Base-by-base conservation (phyloP, 2,888 invertebrate species). In the Eristalinus sepulchralis region DNA sequence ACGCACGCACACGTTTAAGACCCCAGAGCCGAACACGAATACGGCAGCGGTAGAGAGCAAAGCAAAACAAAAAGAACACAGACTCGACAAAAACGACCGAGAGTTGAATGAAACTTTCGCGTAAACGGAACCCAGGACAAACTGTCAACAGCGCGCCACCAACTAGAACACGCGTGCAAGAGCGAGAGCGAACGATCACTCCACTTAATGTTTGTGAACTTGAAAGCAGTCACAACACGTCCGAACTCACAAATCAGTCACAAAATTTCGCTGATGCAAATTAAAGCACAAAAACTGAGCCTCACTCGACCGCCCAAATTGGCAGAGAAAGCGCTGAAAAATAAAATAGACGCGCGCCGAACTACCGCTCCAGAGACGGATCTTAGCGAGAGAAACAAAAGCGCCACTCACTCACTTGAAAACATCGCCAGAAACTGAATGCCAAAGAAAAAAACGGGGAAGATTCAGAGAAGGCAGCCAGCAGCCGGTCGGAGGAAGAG, bases 71-170 rank as follows among this genome's bases (percentile, higher is more conserved):
- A 70, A 70, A 39, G 39, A 62, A 67, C 59, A 62, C 62, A 72
- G 62, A 78, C 77, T 31, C 62, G 53, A 63, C 24, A 57, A 63
- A 85, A 73, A 62, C 39, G 47, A 71, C n/a, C 33, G 39, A 76
- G 76, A 85, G 84, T 85, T 85, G 84, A 85, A 85, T 85, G 80
- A 85, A 85, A 81, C 84, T 81, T 81, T 77, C 57, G 63, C 67
- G 81, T 82, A 77, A 71, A 81, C 71, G 72, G 84, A 81, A 85
- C 67, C 34, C 24, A 68, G 31, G 47, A n/a, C 47, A 77, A 81
- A 81, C 67, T 85, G 84, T 84, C 84, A 84, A 84, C 84, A 68
- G 53, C 76, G 57, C 76, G 66, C 64, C 60, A 70, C 27, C 62
- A 68, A 76, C 13, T n/a, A 36, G 17, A 71, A 13, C 34, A 24